Evolutionary conservation across 2,888 invertebrate genomes (phyloP).

Genomic region (Ophioninae sp.): DNA sequence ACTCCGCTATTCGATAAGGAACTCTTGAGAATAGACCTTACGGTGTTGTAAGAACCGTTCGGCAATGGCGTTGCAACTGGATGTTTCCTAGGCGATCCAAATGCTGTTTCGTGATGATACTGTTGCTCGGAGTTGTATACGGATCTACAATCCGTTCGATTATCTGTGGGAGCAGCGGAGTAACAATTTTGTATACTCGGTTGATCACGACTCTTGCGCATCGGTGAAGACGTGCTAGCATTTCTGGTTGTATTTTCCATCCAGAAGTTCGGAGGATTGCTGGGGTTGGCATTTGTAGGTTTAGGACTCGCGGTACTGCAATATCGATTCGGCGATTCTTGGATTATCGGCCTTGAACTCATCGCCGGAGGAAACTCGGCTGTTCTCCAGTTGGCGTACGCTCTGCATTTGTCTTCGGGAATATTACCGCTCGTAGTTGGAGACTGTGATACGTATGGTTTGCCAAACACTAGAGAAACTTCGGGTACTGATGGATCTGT

Average conservation of each 20-base stretch:
- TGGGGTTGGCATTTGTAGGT: neutral
- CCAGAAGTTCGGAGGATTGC: neutral
- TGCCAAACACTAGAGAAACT: conserved; percentile 76
- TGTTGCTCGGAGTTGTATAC: neutral
- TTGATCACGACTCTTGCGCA: neutral
- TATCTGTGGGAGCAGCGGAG: neutral
- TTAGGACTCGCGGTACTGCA: neutral
- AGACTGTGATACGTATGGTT: conserved; percentile 42
- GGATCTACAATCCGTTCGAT: neutral
- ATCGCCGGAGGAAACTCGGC: conserved; percentile 64
- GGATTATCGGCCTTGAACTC: conserved; percentile 17
- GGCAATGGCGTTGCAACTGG: neutral
- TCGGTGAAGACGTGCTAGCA: conserved; percentile 31
- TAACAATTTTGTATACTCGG: conserved; percentile 3
- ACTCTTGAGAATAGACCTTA: conserved; percentile 50
- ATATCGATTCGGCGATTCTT: conserved; percentile 6
- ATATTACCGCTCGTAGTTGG: conserved; percentile 7
- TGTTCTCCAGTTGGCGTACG: conserved; percentile 75
- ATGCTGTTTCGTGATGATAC: conserved; percentile 7
- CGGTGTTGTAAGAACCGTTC: conserved; percentile 33
- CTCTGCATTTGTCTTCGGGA: conserved; percentile 59
- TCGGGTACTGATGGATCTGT: conserved; percentile 74
- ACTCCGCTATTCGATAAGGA: conserved; percentile 7
- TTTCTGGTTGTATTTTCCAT: neutral
- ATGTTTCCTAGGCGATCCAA: conserved; percentile 5